Percentiles rank a stretch among this genome's conserved stretches.
These are phyloP conservation scores for Suncus etruscus DNA, from an alignment of 2,113 vertebrate genomes.

Conservation along the genomic window DNA sequence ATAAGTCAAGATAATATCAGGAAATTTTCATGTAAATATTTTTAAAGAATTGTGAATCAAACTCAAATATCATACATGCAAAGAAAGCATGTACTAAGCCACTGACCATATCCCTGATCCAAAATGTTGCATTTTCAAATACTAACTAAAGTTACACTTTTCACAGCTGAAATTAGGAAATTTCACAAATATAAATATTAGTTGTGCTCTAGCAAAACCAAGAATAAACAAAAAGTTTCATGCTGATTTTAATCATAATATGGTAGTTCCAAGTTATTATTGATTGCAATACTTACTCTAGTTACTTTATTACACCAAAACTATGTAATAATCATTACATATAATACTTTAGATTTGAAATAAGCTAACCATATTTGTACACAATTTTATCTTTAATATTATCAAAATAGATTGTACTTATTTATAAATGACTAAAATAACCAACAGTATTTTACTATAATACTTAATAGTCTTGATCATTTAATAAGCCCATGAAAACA, in stretches of 20 bases:
- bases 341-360: not conserved
- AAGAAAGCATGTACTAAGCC: no score
- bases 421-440: slow-evolving; percentile 16
- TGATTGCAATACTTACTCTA: not conserved
- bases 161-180: not conserved
- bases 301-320: not conserved
- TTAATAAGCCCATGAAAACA: not conserved
- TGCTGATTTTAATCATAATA: not conserved
- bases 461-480: not conserved
- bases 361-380: not conserved
- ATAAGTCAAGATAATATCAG: not conserved
- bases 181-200: not conserved
- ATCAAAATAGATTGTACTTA: slow-evolving; percentile 2
- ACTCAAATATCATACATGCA: no score
- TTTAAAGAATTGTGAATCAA: no score
- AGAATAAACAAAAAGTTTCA: not conserved
- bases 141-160: not conserved
- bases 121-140: not conserved
- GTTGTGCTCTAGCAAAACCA: not conserved
- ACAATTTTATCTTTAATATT: not conserved
- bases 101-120: no score
- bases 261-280: not conserved
- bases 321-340: not conserved
- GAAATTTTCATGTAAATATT: slow-evolving; percentile 35
- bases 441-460: fast-evolving